A percentile compares a stretch with the other conserved stretches of the same genome.
Conservation (phyloP, 2,888 invertebrate species). For the Willowsia nigromaculata region DNA sequence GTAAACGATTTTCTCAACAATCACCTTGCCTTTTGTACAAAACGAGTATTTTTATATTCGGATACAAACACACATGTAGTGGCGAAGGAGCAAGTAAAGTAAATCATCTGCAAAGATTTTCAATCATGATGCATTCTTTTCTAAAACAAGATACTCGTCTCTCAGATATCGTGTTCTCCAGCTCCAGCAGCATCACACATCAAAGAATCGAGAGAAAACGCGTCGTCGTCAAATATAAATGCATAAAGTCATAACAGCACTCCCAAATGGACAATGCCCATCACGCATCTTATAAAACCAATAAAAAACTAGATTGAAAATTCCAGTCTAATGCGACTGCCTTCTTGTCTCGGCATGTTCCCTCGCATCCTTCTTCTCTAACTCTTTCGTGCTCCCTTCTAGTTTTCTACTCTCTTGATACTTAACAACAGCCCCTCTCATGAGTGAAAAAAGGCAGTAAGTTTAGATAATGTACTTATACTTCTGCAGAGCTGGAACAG, state of each 20-base stretch:
- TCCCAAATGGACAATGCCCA: conserved; percentile 73
- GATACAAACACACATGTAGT: background rate
- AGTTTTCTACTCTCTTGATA: background rate
- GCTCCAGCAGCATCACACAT: conserved; percentile 7
- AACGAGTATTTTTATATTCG: background rate
- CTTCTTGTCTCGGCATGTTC: conserved; percentile 66
- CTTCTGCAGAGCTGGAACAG: conserved; percentile 39
- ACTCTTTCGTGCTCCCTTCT: conserved; percentile 18
- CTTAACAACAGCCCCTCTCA: conserved; percentile 33
- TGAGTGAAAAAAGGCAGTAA: conserved; percentile 36
- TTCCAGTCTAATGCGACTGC: conserved; percentile 71
- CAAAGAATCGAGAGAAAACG: background rate
- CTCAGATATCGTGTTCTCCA: background rate
- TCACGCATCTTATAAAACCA: conserved; percentile 73
- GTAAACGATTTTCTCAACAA: conserved; percentile 42
- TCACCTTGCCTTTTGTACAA: conserved; percentile 3
- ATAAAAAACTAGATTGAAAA: conserved; percentile 75
- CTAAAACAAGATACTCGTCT: conserved; percentile 26
- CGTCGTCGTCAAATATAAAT: conserved; percentile 6
- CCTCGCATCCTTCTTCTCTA: conserved; percentile 5
- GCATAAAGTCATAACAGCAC: conserved; percentile 71
- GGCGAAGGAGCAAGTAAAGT: conserved; percentile 9
- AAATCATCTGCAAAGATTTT: conserved; percentile 45
- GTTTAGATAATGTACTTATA: conserved; percentile 38
- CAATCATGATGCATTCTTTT: conserved; percentile 24